Percentiles rank a stretch among this genome's conserved stretches.
Evolutionary conservation across 2,888 invertebrate genomes (phyloP).

Genomic region (Amiota communis): DNA sequence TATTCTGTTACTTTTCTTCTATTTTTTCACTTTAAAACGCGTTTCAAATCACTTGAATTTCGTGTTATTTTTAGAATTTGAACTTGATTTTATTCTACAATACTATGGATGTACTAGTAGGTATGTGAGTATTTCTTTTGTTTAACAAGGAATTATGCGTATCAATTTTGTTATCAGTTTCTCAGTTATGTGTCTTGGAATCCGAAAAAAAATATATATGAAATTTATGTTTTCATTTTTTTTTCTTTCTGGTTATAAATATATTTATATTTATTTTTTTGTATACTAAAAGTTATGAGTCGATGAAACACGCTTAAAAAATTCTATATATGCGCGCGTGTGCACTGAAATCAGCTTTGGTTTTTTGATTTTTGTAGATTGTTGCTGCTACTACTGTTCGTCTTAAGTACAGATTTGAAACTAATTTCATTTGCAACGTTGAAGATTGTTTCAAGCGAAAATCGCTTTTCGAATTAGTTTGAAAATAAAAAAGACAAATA

Average conservation of each 20-base stretch:
- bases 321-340: background rate
- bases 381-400: constrained; percentile 43
- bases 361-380: background rate
- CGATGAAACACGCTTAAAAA: constrained; percentile 13
- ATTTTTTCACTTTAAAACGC: background rate
- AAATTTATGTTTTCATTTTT: constrained; percentile 3
- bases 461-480: constrained; percentile 43
- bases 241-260: constrained; percentile 11
- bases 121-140: background rate
- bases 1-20: background rate
- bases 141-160: constrained; percentile 5
- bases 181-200: background rate
- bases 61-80: constrained; percentile 37
- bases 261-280: constrained; percentile 12
- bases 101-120: no score
- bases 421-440: constrained; percentile 54
- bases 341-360: constrained; percentile 1
- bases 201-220: constrained; percentile 12
- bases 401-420: constrained; percentile 57
- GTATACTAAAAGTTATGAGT: constrained; percentile 28
- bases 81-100: constrained; percentile 32
- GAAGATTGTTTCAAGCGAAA: constrained; percentile 38
- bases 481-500: constrained; percentile 38
- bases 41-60: constrained; percentile 1
- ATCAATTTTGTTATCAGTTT: constrained; percentile 18